Base-by-base conservation (phyloP, 2,113 vertebrate species). In the Hipposideros armiger region DNA sequence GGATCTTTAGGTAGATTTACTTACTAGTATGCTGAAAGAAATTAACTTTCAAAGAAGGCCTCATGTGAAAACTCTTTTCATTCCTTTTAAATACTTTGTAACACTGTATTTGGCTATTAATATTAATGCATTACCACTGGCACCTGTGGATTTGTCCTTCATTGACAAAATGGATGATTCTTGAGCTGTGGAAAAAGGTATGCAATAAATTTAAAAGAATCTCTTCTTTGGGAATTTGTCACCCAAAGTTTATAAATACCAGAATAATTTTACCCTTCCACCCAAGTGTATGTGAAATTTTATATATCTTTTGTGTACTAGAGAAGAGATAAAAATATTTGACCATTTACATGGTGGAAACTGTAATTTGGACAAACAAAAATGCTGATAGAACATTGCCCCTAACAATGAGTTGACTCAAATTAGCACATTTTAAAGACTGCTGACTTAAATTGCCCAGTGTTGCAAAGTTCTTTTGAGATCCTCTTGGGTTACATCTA, bases 151-250 rank as follows among this genome's bases (percentile, higher is more conserved):
- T 73, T 95, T 86, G 45, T 88, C 50, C 91, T n/a, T 11, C 0
- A 6, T 47, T 92, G 82, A 84, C 56, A 87, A 85, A 50, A n/a
- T 16, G 2, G 69, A 60, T 90, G 26, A 80, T 77, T 90, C 28
- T 73, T 72, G 26, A 66, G 32, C 42, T 83, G n/a, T 92, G 69
- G 42, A 47, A 24, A 87, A 95, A 52, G 3, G 87, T 95, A 11
- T 80, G 60, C 86, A n/a, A 28, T 82, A 76, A 60, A 40, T 84
- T 85, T 52, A 54, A 78, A 94, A 88, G 26, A 0, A 87, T 97
- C 0, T 82, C 69, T 95, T 90, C 58, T 45, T 40, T 82, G 76
- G 89, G 69, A 92, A 84, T 80, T 97, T 97, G 89, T 95, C 36
- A 36, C 73, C 60, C 40, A 78, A 16, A 70, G n/a, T 42, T 54